A percentile compares a stretch with the other conserved stretches of the same genome.
Evolutionary conservation across 2,113 vertebrate species (phyloP).

Genomic region (Cyrtonyx montezumae): DNA sequence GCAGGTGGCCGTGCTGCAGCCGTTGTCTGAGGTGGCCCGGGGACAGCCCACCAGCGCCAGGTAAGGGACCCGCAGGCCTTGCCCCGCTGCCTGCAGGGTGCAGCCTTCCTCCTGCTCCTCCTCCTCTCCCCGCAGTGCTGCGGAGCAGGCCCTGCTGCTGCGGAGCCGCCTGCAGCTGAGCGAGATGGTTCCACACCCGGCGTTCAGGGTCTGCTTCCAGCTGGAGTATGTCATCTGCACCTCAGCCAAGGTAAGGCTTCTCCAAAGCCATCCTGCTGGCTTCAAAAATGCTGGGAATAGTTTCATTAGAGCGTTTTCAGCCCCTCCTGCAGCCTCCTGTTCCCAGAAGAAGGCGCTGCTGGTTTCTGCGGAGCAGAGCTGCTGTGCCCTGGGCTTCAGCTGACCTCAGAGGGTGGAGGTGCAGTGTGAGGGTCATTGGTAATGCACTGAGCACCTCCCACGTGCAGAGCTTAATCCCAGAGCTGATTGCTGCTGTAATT

Average conservation of each 20-base stretch:
- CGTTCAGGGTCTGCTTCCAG: slow-evolving; percentile 85
- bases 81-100: background rate
- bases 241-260: slow-evolving; percentile 80
- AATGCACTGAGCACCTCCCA: background rate
- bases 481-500: slow-evolving; percentile 32
- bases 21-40: background rate
- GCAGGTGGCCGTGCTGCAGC: slow-evolving; percentile 88
- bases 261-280: too few relatives aligned
- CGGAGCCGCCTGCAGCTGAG: slow-evolving; percentile 88
- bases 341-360: too few relatives aligned
- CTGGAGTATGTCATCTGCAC: slow-evolving; percentile 89
- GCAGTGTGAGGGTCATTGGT: background rate
- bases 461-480: slow-evolving; percentile 25
- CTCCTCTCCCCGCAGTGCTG: background rate
- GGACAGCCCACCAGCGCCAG: slow-evolving; percentile 13
- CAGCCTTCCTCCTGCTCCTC: background rate
- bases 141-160: slow-evolving; percentile 78
- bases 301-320: background rate
- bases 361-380: background rate
- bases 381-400: background rate
- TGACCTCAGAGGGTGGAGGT: background rate
- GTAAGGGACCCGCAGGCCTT: slow-evolving; percentile 31
- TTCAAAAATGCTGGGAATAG: background rate
- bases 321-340: background rate
- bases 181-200: slow-evolving; percentile 82